A percentile compares a stretch with the other conserved stretches of the same genome.
Evolutionary conservation across 2,113 vertebrate genomes (phyloP).

Genomic region (Todiramphus chloris): DNA sequence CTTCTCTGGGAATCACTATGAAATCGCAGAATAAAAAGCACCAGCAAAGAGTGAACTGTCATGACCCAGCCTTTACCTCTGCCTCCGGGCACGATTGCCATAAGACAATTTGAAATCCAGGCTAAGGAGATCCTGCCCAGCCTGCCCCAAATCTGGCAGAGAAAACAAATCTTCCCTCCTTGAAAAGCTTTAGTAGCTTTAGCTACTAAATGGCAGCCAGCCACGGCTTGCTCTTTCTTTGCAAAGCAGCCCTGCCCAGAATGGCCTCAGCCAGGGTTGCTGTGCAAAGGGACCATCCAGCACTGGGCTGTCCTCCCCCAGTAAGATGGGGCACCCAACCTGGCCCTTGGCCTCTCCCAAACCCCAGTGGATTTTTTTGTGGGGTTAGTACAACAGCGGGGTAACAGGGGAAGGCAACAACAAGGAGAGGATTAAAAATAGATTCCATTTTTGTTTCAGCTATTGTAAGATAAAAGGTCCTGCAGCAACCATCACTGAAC

Average conservation of each 20-base stretch:
- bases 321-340: background rate
- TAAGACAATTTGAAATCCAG: conserved; percentile 10
- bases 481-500: background rate
- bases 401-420: background rate
- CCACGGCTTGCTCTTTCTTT: background rate
- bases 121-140: background rate
- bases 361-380: background rate
- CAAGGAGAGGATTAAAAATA: background rate
- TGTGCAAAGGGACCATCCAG: background rate
- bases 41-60: background rate
- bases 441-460: conserved; percentile 28
- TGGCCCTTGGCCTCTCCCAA: background rate
- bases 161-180: background rate
- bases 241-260: background rate
- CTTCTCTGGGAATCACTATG: background rate
- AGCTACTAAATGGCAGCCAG: background rate
- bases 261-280: background rate
- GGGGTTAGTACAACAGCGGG: background rate
- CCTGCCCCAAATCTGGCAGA: background rate
- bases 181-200: background rate
- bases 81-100: background rate
- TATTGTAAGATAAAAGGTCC: conserved; percentile 16
- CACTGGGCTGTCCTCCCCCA: background rate
- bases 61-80: background rate
- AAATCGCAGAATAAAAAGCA: background rate